These are phyloP conservation scores for Nothocercus nigrocapillus DNA, from an alignment of 2,113 vertebrate species.

Conservation along the genomic window DNA sequence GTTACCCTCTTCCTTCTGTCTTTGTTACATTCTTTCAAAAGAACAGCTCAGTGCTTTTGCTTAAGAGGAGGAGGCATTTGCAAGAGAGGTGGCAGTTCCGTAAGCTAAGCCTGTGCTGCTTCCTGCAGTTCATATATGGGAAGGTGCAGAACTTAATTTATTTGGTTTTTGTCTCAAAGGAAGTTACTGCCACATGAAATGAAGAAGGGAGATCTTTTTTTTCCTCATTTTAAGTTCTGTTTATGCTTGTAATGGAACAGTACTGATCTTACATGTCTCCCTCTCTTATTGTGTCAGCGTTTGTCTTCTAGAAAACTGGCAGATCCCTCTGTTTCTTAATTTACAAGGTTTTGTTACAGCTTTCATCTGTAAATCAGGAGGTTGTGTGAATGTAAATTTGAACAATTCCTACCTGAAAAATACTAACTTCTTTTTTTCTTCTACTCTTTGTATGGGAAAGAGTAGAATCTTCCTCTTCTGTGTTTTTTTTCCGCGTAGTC, in stretches of 20 bases:
- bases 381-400: not conserved
- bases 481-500: not conserved
- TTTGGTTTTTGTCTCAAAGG: not conserved
- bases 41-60: not conserved
- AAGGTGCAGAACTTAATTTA: not conserved
- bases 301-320: not conserved
- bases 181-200: not conserved
- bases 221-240: not conserved
- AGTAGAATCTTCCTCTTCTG: not conserved
- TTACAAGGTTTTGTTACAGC: not conserved
- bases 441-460: too few species aligned
- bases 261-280: not conserved
- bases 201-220: not conserved
- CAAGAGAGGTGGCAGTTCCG: not conserved
- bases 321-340: not conserved
- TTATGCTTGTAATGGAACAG: not conserved
- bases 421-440: not conserved
- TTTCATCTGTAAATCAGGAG: slow-evolving; percentile 3
- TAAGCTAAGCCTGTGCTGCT: not conserved
- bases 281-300: not conserved
- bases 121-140: not conserved
- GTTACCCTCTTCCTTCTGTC: not conserved
- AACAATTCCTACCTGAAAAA: not conserved
- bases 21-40: not conserved
- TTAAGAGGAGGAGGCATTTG: not conserved